Conservation (phyloP, 2,888 invertebrate species). For the Acholoe squamosa region DNA sequence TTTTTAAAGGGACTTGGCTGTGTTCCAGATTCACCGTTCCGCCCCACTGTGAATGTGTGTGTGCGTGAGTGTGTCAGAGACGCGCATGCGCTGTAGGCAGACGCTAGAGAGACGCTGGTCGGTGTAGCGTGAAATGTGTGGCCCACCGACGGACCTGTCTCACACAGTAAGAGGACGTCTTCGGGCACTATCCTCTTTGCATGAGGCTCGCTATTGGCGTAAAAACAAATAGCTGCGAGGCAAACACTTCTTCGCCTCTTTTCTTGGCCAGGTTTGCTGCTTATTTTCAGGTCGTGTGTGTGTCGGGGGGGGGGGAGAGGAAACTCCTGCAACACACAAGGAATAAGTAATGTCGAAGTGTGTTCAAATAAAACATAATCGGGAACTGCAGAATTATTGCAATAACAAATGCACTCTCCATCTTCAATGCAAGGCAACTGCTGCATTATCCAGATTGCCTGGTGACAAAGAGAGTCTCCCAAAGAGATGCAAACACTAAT, state of each 20-base stretch:
- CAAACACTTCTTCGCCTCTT: slow-evolving; percentile 43
- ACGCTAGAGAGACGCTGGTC: slow-evolving; percentile 42
- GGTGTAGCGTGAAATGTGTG: slow-evolving; percentile 52
- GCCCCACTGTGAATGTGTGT: background rate
- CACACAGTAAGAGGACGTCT: slow-evolving; percentile 35
- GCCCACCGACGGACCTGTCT: slow-evolving; percentile 48
- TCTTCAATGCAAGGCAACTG: too few relatives aligned
- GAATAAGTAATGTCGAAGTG: background rate
- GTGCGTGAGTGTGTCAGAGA: too few relatives aligned
- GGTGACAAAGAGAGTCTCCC: too few relatives aligned
- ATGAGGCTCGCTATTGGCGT: slow-evolving; percentile 52
- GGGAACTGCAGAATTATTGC: slow-evolving; percentile 9
- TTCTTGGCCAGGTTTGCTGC: background rate
- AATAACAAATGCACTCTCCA: background rate
- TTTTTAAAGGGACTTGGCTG: background rate
- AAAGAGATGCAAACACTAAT: too few relatives aligned
- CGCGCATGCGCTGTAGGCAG: slow-evolving; percentile 38
- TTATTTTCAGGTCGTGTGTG: background rate
- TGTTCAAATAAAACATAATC: background rate
- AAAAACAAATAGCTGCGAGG: slow-evolving; percentile 52
- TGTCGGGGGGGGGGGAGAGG: background rate
- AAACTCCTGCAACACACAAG: background rate
- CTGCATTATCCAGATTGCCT: too few relatives aligned
- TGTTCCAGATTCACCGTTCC: slow-evolving; percentile 23
- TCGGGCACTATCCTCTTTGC: slow-evolving; percentile 44